Conservation (phyloP, 2,888 invertebrate species). For the Odontomyia ornata region DNA sequence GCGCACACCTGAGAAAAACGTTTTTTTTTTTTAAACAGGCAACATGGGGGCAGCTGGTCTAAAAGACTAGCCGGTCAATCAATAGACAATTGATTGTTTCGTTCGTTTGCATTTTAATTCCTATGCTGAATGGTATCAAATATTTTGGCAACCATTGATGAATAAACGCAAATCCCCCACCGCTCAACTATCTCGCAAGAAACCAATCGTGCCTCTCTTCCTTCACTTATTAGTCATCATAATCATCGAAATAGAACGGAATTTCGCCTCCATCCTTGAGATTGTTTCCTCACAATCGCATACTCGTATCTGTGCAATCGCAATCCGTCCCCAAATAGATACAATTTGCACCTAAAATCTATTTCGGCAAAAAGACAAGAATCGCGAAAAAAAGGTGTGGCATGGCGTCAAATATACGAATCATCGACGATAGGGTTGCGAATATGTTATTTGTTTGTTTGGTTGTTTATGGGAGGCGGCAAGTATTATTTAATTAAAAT, state of each 20-base stretch:
- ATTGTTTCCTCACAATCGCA: neutral
- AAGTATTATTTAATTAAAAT: slow-evolving; percentile 10
- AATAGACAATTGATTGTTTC: neutral
- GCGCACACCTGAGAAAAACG: slow-evolving; percentile 33
- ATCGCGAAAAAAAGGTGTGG: slow-evolving; percentile 30
- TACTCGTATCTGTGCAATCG: neutral
- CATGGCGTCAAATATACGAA: slow-evolving; percentile 32
- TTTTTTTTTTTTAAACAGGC: neutral
- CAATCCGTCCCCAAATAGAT: slow-evolving; percentile 1
- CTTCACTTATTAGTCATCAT: neutral
- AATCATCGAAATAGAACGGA: neutral
- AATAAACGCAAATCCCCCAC: neutral
- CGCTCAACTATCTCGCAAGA: too few species aligned
- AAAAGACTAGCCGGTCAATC: neutral
- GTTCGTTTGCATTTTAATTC: slow-evolving; percentile 17
- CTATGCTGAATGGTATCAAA: slow-evolving; percentile 12
- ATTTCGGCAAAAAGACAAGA: slow-evolving; percentile 13
- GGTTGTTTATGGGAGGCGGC: neutral
- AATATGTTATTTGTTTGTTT: neutral
- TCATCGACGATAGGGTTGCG: neutral
- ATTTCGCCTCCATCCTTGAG: neutral
- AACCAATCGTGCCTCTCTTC: too few species aligned
- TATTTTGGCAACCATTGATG: slow-evolving; percentile 3
- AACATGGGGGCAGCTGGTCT: neutral
- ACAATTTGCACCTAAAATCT: slow-evolving; percentile 3